phyloP scores from a whole-genome alignment of 1,140 invertebrate genomes.

The Cotesia vestalis region DNA sequence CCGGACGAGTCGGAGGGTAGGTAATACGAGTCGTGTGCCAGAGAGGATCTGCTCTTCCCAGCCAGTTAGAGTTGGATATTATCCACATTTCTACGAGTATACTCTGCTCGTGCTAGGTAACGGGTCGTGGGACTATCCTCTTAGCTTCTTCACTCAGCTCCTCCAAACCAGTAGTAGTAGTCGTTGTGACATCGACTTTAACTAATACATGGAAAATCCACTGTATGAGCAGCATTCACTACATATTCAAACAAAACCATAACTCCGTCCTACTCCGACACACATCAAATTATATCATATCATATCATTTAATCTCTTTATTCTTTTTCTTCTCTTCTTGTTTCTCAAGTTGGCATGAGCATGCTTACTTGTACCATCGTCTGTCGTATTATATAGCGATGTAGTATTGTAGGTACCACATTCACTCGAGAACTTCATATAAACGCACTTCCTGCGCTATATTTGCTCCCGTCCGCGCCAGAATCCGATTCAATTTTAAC shows the following conservation, averaged over 20 bases:
- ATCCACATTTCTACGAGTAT: conserved; percentile 31
- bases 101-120: background rate
- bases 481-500: conserved; percentile 34
- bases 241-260: conserved; percentile 9
- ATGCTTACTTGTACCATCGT: too few relatives aligned
- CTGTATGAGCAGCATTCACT: background rate
- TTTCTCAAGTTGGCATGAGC: conserved; percentile 9
- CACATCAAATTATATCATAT: background rate
- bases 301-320: background rate
- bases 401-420: background rate
- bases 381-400: too few relatives aligned
- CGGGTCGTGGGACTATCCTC: background rate
- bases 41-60: conserved; percentile 31
- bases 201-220: too few relatives aligned
- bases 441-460: conserved; percentile 31
- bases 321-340: conserved; percentile 14
- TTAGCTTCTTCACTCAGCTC: conserved; percentile 10
- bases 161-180: background rate
- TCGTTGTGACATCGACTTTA: too few relatives aligned
- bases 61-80: conserved; percentile 39
- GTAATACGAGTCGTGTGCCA: conserved; percentile 37
- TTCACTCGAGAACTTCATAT: conserved; percentile 14
- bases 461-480: conserved; percentile 8
- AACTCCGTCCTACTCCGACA: conserved; percentile 8
- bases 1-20: conserved; percentile 19